Percentiles rank a stretch among this genome's conserved stretches.
Conservation (phyloP, 1,140 invertebrate species). For the Eriocheir sinensis region DNA sequence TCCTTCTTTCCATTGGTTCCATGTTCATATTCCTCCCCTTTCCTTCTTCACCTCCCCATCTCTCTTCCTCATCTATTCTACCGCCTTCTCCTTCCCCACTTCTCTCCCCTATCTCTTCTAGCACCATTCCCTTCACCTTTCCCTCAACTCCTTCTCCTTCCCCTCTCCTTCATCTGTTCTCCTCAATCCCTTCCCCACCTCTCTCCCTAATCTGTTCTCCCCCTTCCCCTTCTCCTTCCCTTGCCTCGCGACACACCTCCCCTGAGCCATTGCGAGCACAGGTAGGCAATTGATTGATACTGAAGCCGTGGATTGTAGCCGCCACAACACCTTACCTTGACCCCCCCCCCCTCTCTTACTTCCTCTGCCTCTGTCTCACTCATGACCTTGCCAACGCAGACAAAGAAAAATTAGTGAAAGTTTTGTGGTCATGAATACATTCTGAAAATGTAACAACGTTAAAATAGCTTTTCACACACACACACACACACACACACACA, state of each 20-base stretch:
- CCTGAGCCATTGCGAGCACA: neutral
- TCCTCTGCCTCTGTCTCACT: conserved; percentile 49
- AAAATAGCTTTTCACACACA: too few relatives aligned
- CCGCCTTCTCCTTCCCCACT: neutral
- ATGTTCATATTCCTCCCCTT: too few relatives aligned
- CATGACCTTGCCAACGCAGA: neutral
- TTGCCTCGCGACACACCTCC: neutral
- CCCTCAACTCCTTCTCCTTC: neutral
- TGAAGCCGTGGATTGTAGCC: neutral
- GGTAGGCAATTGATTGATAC: neutral
- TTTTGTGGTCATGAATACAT: too few relatives aligned
- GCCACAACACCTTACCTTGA: neutral
- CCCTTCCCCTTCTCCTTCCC: neutral
- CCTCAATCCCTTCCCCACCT: neutral
- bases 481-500: neutral
- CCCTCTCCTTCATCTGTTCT: neutral
- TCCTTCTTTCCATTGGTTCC: neutral
- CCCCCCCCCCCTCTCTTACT: neutral
- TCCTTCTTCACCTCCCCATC: neutral
- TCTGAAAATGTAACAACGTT: too few relatives aligned
- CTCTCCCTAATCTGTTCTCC: neutral
- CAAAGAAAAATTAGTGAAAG: too few relatives aligned
- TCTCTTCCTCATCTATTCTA: too few relatives aligned
- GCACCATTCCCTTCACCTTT: neutral
- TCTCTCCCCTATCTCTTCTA: neutral